Evolutionary conservation across 1,140 invertebrate species (phyloP), one percentile per base, ranked within the genome.

Genomic region (Orussus abietinus): DNA sequence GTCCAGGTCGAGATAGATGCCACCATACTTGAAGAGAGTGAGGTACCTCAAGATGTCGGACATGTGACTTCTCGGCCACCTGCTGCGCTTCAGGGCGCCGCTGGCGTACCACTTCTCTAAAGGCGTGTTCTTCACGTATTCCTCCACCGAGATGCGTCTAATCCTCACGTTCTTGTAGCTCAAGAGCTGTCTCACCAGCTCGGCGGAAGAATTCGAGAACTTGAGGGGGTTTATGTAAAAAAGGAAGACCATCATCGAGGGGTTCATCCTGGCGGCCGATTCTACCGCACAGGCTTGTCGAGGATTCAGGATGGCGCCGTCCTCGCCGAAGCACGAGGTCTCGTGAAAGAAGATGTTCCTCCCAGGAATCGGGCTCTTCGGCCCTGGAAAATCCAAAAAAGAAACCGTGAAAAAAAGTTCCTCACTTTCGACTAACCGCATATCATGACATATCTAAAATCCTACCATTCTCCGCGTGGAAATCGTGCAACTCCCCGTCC

Each of bases 1-100:
- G 55, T 90, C 87, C 39, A 87, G 62, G 48, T 91, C 88, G 26
- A 90, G 59, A 61, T 89, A 89, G 25, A 86, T 81, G 1, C 88
- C 88, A 18, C 85, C 84, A 42, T 78, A 88, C 56, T 86, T 88
- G 75, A 81, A 88, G 0, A 90, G 61, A 0, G 83, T 82, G 7
- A 87, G 52, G 47, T 81, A 88, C 43, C 86, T 74, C 18, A 88
- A 54, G 11, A 86, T 74, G 55, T 88, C 84, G 11, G 46, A 83
- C 76, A 66, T 87, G 76, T 49, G 80, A 77, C 42, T 76, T 47
- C 28, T 42, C 42, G 73, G 73, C 77, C 85, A 72, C 26, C n/a
- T 69, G 74, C 53, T 72, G 26, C 51, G 80, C 32, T 54, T 76
- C 1, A 88, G 58, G 1, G 67, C 51, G 0, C 76, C 77, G n/a